Evolutionary conservation across 2,888 invertebrate species (phyloP).

Genomic region (Chorisops tibialis): DNA sequence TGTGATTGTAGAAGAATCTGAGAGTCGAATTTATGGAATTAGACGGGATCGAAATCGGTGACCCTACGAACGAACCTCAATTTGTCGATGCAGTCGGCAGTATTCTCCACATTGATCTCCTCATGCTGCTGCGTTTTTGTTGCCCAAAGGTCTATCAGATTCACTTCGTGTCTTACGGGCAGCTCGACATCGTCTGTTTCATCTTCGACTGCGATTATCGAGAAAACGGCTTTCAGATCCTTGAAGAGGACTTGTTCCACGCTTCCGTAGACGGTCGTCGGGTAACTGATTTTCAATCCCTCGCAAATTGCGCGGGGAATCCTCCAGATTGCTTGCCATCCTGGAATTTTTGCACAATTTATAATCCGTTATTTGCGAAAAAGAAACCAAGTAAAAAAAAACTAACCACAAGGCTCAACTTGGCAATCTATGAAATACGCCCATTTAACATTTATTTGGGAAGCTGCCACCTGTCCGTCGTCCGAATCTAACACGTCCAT

Average conservation of each 20-base stretch:
- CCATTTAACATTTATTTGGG: conserved; percentile 57
- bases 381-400: background rate
- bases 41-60: background rate
- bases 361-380: background rate
- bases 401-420: conserved; percentile 54
- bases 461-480: conserved; percentile 51
- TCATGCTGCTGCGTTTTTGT: conserved; percentile 56
- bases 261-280: conserved; percentile 58
- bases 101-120: conserved; percentile 55
- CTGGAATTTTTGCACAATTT: conserved; percentile 38
- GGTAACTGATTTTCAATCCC: conserved; percentile 58
- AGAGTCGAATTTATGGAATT: background rate
- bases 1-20: conserved; percentile 59
- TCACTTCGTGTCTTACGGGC: conserved; percentile 57
- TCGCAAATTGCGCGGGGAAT: conserved; percentile 59
- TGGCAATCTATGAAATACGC: conserved; percentile 56
- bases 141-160: conserved; percentile 58
- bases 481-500: conserved; percentile 54
- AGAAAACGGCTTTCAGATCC: conserved; percentile 55
- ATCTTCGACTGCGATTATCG: conserved; percentile 58
- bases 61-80: conserved; percentile 38
- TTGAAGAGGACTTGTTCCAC: conserved; percentile 55
- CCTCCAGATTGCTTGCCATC: conserved; percentile 65
- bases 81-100: conserved; percentile 59
- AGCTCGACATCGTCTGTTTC: conserved; percentile 55